phyloP scores from a whole-genome alignment of 2,888 invertebrate genomes.

The Julus scanicus region DNA sequence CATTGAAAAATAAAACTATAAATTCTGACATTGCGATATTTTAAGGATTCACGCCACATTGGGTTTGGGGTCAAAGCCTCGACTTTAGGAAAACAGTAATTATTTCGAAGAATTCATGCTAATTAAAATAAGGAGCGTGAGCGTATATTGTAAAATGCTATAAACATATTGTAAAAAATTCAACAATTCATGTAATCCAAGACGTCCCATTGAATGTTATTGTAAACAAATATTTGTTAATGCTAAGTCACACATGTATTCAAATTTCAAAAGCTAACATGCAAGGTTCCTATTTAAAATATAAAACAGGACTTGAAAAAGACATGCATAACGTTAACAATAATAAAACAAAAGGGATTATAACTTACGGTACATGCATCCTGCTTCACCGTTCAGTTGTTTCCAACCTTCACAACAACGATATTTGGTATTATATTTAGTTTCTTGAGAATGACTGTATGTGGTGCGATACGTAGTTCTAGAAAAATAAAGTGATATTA shows the following conservation, averaged over 20 bases:
- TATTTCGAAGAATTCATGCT: background rate
- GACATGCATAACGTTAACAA: background rate
- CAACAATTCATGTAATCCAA: background rate
- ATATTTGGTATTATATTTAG: slow-evolving; percentile 65
- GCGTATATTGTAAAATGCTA: background rate
- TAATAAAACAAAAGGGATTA: background rate
- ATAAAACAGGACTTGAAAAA: background rate
- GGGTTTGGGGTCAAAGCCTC: background rate
- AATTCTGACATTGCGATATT: background rate
- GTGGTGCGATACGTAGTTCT: slow-evolving; percentile 69
- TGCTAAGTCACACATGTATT: background rate
- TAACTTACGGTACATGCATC: slow-evolving; percentile 67
- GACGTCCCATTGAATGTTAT: slow-evolving; percentile 31
- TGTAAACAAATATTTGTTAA: background rate
- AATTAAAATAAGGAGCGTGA: background rate
- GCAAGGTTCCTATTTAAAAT: background rate
- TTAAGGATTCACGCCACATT: slow-evolving; percentile 9
- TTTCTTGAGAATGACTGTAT: slow-evolving; percentile 67
- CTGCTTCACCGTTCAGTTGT: slow-evolving; percentile 64
- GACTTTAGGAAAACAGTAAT: background rate
- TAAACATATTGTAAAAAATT: background rate
- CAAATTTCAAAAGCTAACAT: background rate
- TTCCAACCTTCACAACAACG: slow-evolving; percentile 69
- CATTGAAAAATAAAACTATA: background rate
- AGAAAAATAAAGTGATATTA: slow-evolving; percentile 60